Conservation (phyloP, 2,888 invertebrate species). For the Hirtodrosophila duncani region DNA sequence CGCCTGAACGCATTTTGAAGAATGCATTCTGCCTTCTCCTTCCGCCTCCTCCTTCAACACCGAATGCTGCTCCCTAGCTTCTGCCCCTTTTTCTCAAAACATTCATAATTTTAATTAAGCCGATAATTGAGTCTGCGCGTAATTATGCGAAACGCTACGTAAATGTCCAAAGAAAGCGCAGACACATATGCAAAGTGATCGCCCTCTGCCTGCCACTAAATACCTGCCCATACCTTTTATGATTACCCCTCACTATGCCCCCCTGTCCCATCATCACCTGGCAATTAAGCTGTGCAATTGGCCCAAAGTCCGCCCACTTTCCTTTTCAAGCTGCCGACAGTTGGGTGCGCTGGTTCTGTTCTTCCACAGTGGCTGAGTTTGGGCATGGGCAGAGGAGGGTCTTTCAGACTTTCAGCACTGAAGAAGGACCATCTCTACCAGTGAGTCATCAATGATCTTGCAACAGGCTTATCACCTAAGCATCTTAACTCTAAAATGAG, state of each 20-base stretch:
- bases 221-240: no score
- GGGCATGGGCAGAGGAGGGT: no score
- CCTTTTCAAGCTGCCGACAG: conserved; percentile 60
- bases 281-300: conserved; percentile 52
- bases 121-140: conserved; percentile 68
- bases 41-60: conserved; percentile 19
- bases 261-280: neutral
- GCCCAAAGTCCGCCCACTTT: conserved; percentile 54
- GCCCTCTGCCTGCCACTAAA: conserved; percentile 12
- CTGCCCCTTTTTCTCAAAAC: conserved; percentile 11
- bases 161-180: conserved; percentile 8
- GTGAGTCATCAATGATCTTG: no score
- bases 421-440: no score
- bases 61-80: neutral
- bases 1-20: conserved; percentile 70
- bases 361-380: no score
- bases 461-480: no score
- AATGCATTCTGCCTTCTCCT: no score
- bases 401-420: no score
- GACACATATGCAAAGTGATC: conserved; percentile 51
- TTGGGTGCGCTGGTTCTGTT: neutral
- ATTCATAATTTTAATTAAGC: conserved; percentile 70
- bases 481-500: no score
- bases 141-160: conserved; percentile 70
- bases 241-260: neutral